These are phyloP conservation scores for Chondrilla cf. caribensis DNA, from an alignment of 37 sponge, comb jelly and placozoan genomes.

Conservation along the genomic window DNA sequence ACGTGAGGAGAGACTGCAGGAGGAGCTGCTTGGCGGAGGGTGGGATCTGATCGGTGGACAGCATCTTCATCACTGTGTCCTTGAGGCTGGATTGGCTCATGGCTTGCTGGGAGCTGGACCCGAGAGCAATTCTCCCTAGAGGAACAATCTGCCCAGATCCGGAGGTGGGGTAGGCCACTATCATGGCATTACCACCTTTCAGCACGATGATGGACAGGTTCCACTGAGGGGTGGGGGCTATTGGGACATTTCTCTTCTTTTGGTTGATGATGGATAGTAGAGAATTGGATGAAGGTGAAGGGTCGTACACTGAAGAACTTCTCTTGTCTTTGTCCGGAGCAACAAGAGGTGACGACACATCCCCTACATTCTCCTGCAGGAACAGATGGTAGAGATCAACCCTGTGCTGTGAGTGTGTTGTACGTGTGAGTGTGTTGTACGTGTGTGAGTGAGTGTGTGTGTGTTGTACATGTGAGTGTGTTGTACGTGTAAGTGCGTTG, in stretches of 20 bases:
- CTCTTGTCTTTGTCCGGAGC: too few species aligned
- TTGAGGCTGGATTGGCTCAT: not conserved
- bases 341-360: too few species aligned
- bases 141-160: not conserved
- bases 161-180: not conserved
- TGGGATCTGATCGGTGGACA: not conserved
- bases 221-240: not conserved
- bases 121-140: not conserved
- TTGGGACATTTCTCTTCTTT: not conserved
- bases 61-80: too few species aligned
- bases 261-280: not conserved
- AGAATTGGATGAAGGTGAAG: not conserved
- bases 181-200: not conserved
- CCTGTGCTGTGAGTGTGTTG: too few species aligned
- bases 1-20: not conserved
- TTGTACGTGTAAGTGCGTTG: too few species aligned
- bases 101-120: not conserved
- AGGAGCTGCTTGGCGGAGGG: not conserved
- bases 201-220: slow-evolving; percentile 2
- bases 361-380: too few species aligned
- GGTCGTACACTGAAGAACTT: too few species aligned
- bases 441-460: too few species aligned
- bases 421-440: too few species aligned
- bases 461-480: too few species aligned
- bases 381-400: too few species aligned